Evolutionary conservation across 2,888 invertebrate genomes (phyloP).

Genomic region (Leptinotarsa peninsularis): DNA sequence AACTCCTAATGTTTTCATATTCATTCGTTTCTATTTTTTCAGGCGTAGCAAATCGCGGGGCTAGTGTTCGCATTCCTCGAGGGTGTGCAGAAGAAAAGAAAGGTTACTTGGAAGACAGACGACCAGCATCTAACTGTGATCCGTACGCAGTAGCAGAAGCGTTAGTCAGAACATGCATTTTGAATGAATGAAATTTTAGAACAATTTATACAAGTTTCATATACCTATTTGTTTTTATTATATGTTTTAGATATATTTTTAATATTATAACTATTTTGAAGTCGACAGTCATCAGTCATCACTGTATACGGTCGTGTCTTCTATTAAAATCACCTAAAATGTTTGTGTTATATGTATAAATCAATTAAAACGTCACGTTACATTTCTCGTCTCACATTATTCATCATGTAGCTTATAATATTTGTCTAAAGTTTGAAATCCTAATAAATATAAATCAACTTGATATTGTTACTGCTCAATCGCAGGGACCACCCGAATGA

Average conservation of each 20-base stretch:
- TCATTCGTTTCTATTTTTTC: no score
- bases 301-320: not conserved
- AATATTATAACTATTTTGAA: constrained; percentile 7
- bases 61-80: constrained; percentile 94
- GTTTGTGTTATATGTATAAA: constrained; percentile 14
- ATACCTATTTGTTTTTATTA: constrained; percentile 27
- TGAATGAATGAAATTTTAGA: constrained; percentile 75
- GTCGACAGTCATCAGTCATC: not conserved
- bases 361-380: not conserved
- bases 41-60: constrained; percentile 67
- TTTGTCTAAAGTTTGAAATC: no score
- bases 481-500: no score
- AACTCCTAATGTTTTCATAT: no score
- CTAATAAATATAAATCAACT: no score
- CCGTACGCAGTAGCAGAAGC: constrained; percentile 89
- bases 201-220: constrained; percentile 28
- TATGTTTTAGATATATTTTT: constrained; percentile 28
- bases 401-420: no score
- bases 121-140: constrained; percentile 94
- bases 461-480: no score
- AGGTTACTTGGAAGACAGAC: constrained; percentile 96
- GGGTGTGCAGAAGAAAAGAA: constrained; percentile 85
- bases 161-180: constrained; percentile 86
- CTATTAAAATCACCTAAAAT: not conserved
- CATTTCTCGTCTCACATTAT: not conserved